phyloP scores from a whole-genome alignment of 2,113 vertebrate species.

The Protobothrops flavoviridis region DNA sequence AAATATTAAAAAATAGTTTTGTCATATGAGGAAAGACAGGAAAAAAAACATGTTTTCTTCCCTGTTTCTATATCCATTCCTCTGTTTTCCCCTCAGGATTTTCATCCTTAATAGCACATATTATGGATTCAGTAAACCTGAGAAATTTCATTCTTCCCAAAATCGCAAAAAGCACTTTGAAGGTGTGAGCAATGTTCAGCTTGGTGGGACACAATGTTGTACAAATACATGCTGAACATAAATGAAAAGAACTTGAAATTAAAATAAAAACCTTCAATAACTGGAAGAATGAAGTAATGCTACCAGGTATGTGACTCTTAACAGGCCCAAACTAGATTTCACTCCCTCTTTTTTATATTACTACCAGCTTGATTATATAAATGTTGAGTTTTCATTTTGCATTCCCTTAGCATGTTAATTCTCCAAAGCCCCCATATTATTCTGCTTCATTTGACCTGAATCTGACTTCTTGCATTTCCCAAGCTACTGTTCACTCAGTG shows the following conservation, averaged over 20 bases:
- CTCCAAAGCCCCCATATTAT: conserved; percentile 53
- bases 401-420: conserved; percentile 61
- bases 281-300: conserved; percentile 1
- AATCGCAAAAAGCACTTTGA: background rate
- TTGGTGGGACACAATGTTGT: background rate
- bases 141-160: background rate
- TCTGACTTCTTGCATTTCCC: conserved; percentile 64
- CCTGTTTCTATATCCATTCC: background rate
- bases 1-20: background rate
- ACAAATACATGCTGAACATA: background rate
- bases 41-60: background rate
- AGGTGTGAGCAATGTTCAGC: background rate
- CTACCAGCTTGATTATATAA: conserved; percentile 51
- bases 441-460: conserved; percentile 70
- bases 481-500: conserved; percentile 63
- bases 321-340: conserved; percentile 42
- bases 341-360: conserved; percentile 29
- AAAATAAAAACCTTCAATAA: background rate
- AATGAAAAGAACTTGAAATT: background rate
- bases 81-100: background rate
- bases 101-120: background rate
- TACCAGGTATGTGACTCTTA: conserved; percentile 2
- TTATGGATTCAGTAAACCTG: background rate
- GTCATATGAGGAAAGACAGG: background rate
- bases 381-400: conserved; percentile 58